Conservation (phyloP, 2,113 vertebrate species). For the Lepus europaeus region DNA sequence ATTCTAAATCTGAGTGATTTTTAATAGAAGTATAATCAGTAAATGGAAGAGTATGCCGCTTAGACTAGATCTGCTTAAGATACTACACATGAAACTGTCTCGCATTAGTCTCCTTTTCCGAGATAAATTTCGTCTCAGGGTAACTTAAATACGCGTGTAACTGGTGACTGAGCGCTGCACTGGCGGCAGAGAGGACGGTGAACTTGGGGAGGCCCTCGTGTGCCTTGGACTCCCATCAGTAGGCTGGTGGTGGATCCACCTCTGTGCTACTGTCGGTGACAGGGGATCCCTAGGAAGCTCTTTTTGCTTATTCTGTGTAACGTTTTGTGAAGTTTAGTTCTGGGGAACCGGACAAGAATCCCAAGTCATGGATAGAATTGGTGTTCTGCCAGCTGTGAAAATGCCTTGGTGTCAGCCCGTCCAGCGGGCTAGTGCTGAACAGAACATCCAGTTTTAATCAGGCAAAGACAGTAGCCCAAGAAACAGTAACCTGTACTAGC, state of each 20-base stretch:
- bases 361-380: background rate
- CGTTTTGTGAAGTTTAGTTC: slow-evolving; percentile 58
- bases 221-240: background rate
- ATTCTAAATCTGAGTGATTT: slow-evolving; percentile 44
- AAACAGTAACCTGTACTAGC: background rate
- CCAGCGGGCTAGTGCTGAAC: background rate
- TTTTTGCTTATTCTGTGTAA: background rate
- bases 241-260: background rate
- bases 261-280: background rate
- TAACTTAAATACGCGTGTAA: slow-evolving; percentile 18
- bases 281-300: background rate
- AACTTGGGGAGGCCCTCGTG: background rate
- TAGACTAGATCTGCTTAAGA: slow-evolving; percentile 34
- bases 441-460: background rate
- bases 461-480: background rate
- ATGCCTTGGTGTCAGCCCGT: background rate
- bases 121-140: slow-evolving; percentile 47
- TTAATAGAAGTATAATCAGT: slow-evolving; percentile 13
- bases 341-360: background rate
- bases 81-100: slow-evolving; percentile 37
- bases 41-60: slow-evolving; percentile 28
- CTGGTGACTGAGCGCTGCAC: background rate
- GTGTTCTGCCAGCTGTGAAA: background rate
- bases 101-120: background rate
- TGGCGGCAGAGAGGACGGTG: background rate